phyloP scores from a whole-genome alignment of 2,888 invertebrate genomes.

The Mesoligia furuncula region DNA sequence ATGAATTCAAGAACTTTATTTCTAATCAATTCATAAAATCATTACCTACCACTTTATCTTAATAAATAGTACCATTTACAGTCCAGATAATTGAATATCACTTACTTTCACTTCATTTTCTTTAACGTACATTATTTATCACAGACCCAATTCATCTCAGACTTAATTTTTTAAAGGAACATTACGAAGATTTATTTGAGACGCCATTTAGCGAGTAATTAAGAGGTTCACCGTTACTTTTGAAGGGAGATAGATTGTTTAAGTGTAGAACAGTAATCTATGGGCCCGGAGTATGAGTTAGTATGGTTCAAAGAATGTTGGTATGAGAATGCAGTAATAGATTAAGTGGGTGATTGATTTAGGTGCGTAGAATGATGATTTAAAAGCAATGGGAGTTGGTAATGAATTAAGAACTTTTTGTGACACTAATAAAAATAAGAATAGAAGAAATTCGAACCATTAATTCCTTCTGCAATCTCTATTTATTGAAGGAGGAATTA shows the following conservation, averaged over 20 bases:
- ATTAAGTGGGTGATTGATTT: conserved; percentile 48
- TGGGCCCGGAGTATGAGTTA: conserved; percentile 41
- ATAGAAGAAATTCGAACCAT: not conserved
- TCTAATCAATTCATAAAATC: conserved; percentile 14
- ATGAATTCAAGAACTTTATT: not conserved
- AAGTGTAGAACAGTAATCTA: conserved; percentile 58
- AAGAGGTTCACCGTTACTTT: conserved; percentile 69
- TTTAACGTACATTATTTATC: conserved; percentile 57
- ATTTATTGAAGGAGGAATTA: not conserved
- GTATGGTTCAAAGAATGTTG: conserved; percentile 33
- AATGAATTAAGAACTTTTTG: not conserved
- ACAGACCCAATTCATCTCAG: conserved; percentile 48
- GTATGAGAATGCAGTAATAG: conserved; percentile 38
- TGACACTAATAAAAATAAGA: not conserved
- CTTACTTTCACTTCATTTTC: conserved; percentile 53
- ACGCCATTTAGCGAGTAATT: conserved; percentile 69
- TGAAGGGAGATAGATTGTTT: conserved; percentile 60
- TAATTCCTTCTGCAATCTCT: not conserved
- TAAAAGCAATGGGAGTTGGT: conserved; percentile 12
- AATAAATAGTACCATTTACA: conserved; percentile 26
- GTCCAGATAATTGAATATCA: conserved; percentile 49
- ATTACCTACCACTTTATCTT: conserved; percentile 19
- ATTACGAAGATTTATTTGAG: conserved; percentile 65
- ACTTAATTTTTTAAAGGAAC: conserved; percentile 62
- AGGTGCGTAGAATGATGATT: conserved; percentile 36